Evolutionary conservation across 2,113 vertebrate species (phyloP).

Genomic region (Neotoma lepida): DNA sequence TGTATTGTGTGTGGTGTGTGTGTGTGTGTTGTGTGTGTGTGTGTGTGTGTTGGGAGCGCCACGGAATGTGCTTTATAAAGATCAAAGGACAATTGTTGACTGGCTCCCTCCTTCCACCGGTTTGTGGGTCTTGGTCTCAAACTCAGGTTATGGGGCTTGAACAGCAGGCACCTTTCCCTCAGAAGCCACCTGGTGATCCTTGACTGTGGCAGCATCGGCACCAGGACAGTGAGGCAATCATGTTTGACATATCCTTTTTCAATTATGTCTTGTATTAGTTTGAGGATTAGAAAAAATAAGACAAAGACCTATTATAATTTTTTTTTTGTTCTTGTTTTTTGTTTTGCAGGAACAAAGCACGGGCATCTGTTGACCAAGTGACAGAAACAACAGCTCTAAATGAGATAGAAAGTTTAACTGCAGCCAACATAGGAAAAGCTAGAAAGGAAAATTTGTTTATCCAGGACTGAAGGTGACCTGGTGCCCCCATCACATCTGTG

Average conservation of each 20-base stretch:
- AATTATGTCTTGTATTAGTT: conserved; percentile 23
- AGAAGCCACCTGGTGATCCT: background rate
- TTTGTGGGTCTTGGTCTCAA: background rate
- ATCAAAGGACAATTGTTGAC: background rate
- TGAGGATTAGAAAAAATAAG: background rate
- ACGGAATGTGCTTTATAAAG: background rate
- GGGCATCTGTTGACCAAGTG: background rate
- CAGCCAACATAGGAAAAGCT: background rate
- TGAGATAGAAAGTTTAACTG: background rate
- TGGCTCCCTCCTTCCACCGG: background rate
- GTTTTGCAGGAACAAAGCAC: background rate
- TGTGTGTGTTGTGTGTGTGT: background rate
- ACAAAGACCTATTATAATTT: background rate
- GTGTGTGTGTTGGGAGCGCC: background rate
- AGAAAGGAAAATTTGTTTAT: background rate
- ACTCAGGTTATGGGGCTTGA: background rate
- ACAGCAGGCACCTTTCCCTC: background rate
- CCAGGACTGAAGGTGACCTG: background rate
- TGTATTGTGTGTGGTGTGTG: background rate
- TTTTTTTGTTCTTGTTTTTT: background rate
- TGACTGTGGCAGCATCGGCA: background rate
- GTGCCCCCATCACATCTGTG: background rate
- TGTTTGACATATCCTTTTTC: background rate
- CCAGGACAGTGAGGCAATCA: background rate
- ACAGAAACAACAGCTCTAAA: conserved; percentile 9